Percentiles rank a stretch among this genome's conserved stretches.
These are phyloP conservation scores for Eledona agricola DNA, from an alignment of 2,888 invertebrate genomes.

Conservation along the genomic window DNA sequence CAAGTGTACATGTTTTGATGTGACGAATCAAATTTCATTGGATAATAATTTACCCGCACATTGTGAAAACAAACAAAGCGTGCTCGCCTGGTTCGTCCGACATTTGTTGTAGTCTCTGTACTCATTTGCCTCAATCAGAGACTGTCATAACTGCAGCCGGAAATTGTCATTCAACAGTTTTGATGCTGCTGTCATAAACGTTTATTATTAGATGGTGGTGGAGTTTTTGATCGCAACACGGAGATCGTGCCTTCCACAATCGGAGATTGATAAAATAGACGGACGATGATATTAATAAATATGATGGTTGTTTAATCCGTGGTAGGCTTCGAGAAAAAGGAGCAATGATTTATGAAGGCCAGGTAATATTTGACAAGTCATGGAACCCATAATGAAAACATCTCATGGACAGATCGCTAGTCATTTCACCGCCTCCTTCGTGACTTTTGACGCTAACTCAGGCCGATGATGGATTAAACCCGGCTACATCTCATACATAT, in stretches of 20 bases:
- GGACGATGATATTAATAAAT: slow-evolving; percentile 47
- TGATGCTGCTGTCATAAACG: slow-evolving; percentile 48
- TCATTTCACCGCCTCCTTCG: slow-evolving; percentile 64
- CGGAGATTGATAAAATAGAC: slow-evolving; percentile 1
- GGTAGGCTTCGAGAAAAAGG: slow-evolving; percentile 36
- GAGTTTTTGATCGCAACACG: slow-evolving; percentile 32
- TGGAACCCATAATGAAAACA: slow-evolving; percentile 64
- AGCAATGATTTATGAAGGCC: slow-evolving; percentile 58
- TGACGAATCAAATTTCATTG: slow-evolving; percentile 56
- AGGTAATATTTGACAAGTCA: slow-evolving; percentile 61
- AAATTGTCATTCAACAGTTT: slow-evolving; percentile 56
- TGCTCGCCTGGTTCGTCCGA: slow-evolving; percentile 41
- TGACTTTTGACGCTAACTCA: slow-evolving; percentile 63
- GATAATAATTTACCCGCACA: slow-evolving; percentile 58
- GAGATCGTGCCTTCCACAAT: slow-evolving; percentile 10
- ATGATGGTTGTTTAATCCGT: slow-evolving; percentile 47
- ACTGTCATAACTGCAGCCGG: slow-evolving; percentile 57
- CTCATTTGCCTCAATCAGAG: slow-evolving; percentile 57
- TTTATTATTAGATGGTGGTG: slow-evolving; percentile 48
- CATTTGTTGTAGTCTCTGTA: slow-evolving; percentile 51
- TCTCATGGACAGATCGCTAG: slow-evolving; percentile 64
- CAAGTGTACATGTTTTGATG: slow-evolving; percentile 49
- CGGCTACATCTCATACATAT: slow-evolving; percentile 56
- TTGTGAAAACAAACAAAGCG: slow-evolving; percentile 56
- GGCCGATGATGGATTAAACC: slow-evolving; percentile 60